Percentiles rank a stretch among this genome's conserved stretches.
Conservation (phyloP, 2,888 invertebrate genomes). For the Agrotis clavis region DNA sequence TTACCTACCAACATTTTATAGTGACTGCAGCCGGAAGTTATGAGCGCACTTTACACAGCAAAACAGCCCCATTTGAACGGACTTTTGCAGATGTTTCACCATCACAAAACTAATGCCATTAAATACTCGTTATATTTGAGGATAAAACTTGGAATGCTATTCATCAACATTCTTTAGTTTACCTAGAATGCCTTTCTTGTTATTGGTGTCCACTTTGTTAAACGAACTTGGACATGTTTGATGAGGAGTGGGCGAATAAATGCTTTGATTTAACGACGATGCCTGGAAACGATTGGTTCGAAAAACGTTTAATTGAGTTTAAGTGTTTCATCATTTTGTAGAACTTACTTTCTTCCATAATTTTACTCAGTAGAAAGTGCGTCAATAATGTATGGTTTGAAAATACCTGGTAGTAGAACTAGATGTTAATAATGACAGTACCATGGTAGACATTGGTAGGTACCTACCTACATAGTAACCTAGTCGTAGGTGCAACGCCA, state of each 20-base stretch:
- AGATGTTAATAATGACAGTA: not conserved
- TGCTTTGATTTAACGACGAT: not conserved
- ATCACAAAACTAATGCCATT: constrained; percentile 43
- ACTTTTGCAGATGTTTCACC: constrained; percentile 30
- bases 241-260: not conserved
- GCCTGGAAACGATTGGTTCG: not conserved
- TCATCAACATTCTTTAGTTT: constrained; percentile 27
- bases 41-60: constrained; percentile 44
- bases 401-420: not conserved
- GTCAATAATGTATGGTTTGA: constrained; percentile 3
- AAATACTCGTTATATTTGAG: constrained; percentile 39
- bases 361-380: not conserved
- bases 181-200: constrained; percentile 16
- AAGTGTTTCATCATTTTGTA: not conserved
- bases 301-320: not conserved
- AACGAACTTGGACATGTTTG: not conserved
- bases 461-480: not conserved
- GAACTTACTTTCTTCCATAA: constrained; percentile 13
- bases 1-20: constrained; percentile 39
- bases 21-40: constrained; percentile 48
- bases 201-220: not conserved
- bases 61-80: constrained; percentile 39
- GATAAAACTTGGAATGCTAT: constrained; percentile 46
- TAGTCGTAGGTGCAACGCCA: not conserved
- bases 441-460: no score